A percentile compares a stretch with the other conserved stretches of the same genome.
Evolutionary conservation across 2,797 vertebrate species (phyloP).

Genomic region (Saxicola maurus): DNA sequence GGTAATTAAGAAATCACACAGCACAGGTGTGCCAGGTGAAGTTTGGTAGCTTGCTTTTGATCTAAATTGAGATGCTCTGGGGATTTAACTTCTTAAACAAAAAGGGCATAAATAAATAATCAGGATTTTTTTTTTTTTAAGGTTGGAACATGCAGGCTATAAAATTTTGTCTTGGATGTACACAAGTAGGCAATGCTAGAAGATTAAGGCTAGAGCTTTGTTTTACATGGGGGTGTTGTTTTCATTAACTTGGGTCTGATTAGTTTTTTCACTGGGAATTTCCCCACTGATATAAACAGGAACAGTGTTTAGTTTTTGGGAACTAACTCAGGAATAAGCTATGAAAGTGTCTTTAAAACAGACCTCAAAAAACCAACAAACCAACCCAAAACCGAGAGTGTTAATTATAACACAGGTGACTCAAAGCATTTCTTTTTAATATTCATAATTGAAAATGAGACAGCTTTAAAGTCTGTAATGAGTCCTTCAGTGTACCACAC

Average conservation of each 20-base stretch:
- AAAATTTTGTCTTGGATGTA: conserved; percentile 62
- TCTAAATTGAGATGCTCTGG: conserved; percentile 81
- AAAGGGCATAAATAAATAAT: conserved; percentile 80
- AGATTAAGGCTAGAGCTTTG: conserved; percentile 26
- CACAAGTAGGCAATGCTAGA: conserved; percentile 27
- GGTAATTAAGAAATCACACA: conserved; percentile 75
- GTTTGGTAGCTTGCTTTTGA: conserved; percentile 77
- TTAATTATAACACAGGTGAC: neutral
- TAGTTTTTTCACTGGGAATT: conserved; percentile 49
- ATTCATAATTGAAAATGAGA: conserved; percentile 19
- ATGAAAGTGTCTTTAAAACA: conserved; percentile 15
- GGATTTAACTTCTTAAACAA: conserved; percentile 80
- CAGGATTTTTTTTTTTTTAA: conserved; percentile 42
- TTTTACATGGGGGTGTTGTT: conserved; percentile 3
- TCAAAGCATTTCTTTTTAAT: conserved; percentile 11
- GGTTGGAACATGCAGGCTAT: conserved; percentile 67
- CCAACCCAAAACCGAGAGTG: neutral
- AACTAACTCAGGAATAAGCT: neutral
- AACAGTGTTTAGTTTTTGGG: conserved; percentile 16
- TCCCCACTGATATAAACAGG: conserved; percentile 49
- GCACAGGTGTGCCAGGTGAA: conserved; percentile 80
- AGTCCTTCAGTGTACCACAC: neutral
- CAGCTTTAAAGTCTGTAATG: neutral
- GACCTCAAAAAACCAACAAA: neutral
- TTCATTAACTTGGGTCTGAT: conserved; percentile 42